Percentiles rank a stretch among this genome's conserved stretches.
phyloP scores from a whole-genome alignment of 2,797 vertebrate genomes.

The Chrosomus eos region DNA sequence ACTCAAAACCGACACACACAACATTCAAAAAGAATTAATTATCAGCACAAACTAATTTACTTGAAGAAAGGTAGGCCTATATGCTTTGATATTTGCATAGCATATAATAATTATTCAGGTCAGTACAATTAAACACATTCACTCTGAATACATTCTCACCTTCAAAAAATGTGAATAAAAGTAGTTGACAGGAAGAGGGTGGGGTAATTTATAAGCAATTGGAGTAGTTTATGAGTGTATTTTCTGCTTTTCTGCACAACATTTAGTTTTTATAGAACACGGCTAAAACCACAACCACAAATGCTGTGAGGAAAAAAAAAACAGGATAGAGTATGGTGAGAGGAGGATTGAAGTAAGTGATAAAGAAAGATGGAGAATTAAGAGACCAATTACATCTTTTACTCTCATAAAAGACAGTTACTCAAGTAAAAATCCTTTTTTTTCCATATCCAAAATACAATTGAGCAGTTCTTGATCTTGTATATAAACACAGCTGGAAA shows the following conservation, averaged over 20 bases:
- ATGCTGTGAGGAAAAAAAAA: constrained; percentile 4
- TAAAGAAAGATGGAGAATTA: neutral
- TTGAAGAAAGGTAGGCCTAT: neutral
- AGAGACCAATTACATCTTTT: neutral
- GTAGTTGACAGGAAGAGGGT: neutral
- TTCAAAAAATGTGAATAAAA: neutral
- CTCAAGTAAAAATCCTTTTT: neutral
- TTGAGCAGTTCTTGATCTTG: neutral
- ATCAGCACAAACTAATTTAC: neutral
- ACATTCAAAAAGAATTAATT: neutral
- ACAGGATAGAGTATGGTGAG: constrained; percentile 21
- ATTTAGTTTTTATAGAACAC: constrained; percentile 25
- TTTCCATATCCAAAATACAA: neutral
- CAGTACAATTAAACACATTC: neutral
- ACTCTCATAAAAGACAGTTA: neutral
- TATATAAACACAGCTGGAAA: neutral
- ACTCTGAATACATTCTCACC: neutral
- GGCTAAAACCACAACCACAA: constrained; percentile 44
- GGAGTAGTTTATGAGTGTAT: constrained; percentile 1
- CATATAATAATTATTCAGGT: neutral
- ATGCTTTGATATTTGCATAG: constrained; percentile 1
- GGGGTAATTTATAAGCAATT: neutral
- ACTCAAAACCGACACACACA: neutral
- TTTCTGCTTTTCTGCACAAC: constrained; percentile 23
- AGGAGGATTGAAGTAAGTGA: constrained; percentile 9